These are phyloP conservation scores for Copsychus sechellarum DNA, from an alignment of 2,113 vertebrate species.

Conservation along the genomic window DNA sequence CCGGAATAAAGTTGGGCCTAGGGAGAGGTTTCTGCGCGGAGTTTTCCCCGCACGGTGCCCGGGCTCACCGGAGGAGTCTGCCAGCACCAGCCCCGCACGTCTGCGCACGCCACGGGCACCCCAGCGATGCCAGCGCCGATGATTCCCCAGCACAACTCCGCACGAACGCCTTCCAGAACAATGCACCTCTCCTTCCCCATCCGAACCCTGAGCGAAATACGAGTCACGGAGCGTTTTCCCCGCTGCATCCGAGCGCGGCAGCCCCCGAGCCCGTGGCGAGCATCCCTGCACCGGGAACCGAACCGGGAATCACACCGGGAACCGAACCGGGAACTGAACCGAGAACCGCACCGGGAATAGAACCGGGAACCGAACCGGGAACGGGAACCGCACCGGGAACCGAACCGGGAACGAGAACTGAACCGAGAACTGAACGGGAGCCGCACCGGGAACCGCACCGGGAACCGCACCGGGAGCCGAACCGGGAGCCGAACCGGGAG, in stretches of 20 bases:
- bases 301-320: no score
- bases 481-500: no score
- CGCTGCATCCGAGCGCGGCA: not conserved
- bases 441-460: no score
- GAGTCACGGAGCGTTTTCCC: not conserved
- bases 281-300: not conserved
- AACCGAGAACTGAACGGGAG: no score
- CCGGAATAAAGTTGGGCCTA: constrained; percentile 16
- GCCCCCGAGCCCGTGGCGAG: not conserved
- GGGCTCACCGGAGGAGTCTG: accelerated
- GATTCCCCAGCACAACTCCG: not conserved
- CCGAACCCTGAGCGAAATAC: not conserved
- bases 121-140: accelerated
- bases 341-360: no score
- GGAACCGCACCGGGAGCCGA: no score
- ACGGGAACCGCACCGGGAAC: no score
- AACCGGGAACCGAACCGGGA: no score
- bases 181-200: not conserved
- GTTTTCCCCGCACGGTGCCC: not conserved
- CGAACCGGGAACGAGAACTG: no score
- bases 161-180: not conserved
- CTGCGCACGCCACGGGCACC: not conserved
- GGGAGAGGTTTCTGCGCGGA: not conserved
- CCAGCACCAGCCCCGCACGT: not conserved
- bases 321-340: no score